A percentile compares a stretch with the other conserved stretches of the same genome.
Conservation (phyloP, 2,888 invertebrate species). For the Eupeodes latifasciatus region DNA sequence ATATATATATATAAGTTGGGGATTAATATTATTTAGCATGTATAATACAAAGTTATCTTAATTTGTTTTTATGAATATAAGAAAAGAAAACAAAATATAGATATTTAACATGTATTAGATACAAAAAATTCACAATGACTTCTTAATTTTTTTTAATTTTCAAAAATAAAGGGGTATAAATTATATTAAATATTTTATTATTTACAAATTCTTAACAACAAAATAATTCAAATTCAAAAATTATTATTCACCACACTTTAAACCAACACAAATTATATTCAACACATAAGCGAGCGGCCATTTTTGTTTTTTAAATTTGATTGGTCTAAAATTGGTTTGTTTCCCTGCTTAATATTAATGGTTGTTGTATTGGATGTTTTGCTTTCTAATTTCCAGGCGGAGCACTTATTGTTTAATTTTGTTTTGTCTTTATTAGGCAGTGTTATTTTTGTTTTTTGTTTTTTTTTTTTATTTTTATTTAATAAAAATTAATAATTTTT, state of each 20-base stretch:
- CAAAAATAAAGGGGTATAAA: constrained; percentile 20
- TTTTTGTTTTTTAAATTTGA: background rate
- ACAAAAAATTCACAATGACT: constrained; percentile 69
- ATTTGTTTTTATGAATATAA: background rate
- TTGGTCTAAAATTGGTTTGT: constrained; percentile 50
- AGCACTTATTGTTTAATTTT: constrained; percentile 34
- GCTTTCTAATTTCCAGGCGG: background rate
- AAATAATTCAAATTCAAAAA: constrained; percentile 42
- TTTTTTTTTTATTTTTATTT: constrained; percentile 50
- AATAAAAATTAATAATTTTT: constrained; percentile 48
- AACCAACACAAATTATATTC: constrained; percentile 24
- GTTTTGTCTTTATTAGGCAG: constrained; percentile 62
- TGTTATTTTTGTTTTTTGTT: constrained; percentile 61
- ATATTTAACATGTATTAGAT: constrained; percentile 69
- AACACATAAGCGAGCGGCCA: background rate
- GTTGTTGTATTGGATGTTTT: constrained; percentile 36
- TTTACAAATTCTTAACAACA: constrained; percentile 60
- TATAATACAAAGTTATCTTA: constrained; percentile 37
- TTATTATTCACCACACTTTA: constrained; percentile 56
- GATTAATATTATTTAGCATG: too few species aligned
- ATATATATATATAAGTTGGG: background rate
- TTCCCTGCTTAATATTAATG: constrained; percentile 53
- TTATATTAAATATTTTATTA: constrained; percentile 39
- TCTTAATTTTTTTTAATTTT: constrained; percentile 21
- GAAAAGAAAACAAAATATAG: background rate